Evolutionary conservation across 2,888 invertebrate species (phyloP), one percentile per base, ranked within the genome.

Genomic region (Drosophila neonasuta): DNA sequence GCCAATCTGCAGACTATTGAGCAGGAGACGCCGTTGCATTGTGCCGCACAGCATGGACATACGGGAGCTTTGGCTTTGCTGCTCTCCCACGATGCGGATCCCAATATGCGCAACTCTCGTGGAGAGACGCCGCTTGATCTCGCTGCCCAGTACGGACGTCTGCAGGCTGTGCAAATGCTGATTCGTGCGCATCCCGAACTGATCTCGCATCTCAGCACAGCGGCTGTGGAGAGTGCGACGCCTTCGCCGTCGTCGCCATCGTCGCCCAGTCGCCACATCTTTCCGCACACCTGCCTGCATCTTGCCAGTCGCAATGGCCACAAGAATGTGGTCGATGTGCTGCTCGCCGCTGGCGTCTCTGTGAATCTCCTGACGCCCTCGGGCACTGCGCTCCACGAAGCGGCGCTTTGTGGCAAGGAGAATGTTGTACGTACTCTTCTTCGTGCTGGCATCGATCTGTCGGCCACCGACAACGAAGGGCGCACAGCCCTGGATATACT

Each of bases 41-140:
- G 96, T 90, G 98, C 98, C 4, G 96, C 97, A 30, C 97, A 97
- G 90, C 97, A 97, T 91, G 98, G 98, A 7, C 96, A 97, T 91
- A 95, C 95, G 56, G 94, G 94, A 58, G 96, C 97, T 50, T 95
- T 98, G 56, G 94, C 94, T 48, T 94, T 96, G 87, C 93, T 98
- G 78, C 92, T 98, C 79, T 94, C 96, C 81, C 94, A 95, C 88
- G 95, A 95, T 69, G 97, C 97, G 82, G 97, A 98, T 92, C 96
- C 97, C 46, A 94, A 95, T 78, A 94, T 97, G 88, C 94, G 95
- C 78, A 98, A 98, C 91, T 94, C 93, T 79, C 94, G 95, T 68
- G 96, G 96, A 57, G 98, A 98, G 91, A 97, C 97, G 36, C 96
- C 98, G 0, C 92, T 99, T 86, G 99, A 99, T 91, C 93, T 99